Percentiles rank a stretch among this genome's conserved stretches.
Evolutionary conservation across 1,140 invertebrate genomes (phyloP).

Genomic region (Andricus grossulariae): DNA sequence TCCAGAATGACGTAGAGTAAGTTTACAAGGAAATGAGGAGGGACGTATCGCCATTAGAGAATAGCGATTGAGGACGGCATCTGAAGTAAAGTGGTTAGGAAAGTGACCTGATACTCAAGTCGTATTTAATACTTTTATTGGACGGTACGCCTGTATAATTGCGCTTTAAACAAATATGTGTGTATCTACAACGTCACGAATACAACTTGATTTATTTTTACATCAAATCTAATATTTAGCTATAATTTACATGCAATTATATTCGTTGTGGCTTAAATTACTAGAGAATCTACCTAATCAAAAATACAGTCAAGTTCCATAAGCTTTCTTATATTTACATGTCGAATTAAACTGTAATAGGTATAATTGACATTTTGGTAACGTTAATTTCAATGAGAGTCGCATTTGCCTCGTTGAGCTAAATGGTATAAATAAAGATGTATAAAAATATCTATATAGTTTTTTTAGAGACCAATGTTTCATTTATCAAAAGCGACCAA

Average conservation of each 20-base stretch:
- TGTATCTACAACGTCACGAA: slow-evolving; percentile 7
- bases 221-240: background rate
- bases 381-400: background rate
- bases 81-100: slow-evolving; percentile 49
- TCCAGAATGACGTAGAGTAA: slow-evolving; percentile 41
- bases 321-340: background rate
- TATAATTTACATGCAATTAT: background rate
- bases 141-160: slow-evolving; percentile 17
- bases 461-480: too few species aligned
- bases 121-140: slow-evolving; percentile 30
- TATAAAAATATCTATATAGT: too few species aligned
- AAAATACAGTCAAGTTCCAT: background rate
- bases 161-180: slow-evolving; percentile 1
- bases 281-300: background rate
- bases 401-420: background rate
- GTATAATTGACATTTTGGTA: background rate
- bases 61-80: slow-evolving; percentile 37
- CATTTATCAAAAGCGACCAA: too few species aligned
- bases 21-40: slow-evolving; percentile 14
- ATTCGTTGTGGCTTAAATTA: background rate
- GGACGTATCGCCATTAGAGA: slow-evolving; percentile 34
- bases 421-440: background rate
- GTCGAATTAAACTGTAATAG: background rate
- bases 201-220: slow-evolving; percentile 5
- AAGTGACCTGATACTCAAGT: slow-evolving; percentile 43